These are phyloP conservation scores for Drosophila anomalata DNA, from an alignment of 2,888 invertebrate genomes.

Conservation along the genomic window DNA sequence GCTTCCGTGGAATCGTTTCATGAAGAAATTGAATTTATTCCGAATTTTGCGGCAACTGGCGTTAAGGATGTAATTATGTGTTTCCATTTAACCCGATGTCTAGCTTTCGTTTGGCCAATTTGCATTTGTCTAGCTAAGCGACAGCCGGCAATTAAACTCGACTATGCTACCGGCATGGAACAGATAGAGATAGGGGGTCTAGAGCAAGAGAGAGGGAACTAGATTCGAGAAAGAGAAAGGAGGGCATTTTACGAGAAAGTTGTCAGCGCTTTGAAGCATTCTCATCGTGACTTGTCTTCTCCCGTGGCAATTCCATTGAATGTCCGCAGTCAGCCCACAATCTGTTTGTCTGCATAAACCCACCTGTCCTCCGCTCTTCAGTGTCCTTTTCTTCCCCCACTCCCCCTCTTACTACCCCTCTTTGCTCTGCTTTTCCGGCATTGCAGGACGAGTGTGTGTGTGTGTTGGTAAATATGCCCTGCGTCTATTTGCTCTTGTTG, in stretches of 20 bases:
- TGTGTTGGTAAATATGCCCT: conserved; percentile 36
- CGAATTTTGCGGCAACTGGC: neutral
- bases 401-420: neutral
- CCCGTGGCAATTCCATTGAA: conserved; percentile 33
- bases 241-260: conserved; percentile 1
- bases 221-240: neutral
- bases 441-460: neutral
- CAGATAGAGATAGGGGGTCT: neutral
- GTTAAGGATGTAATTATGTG: conserved; percentile 5
- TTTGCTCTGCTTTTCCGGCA: conserved; percentile 2
- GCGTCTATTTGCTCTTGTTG: conserved; percentile 48
- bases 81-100: conserved; percentile 18
- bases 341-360: conserved; percentile 37
- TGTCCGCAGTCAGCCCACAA: conserved; percentile 39
- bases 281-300: conserved; percentile 22
- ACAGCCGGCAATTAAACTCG: conserved; percentile 26
- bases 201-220: neutral
- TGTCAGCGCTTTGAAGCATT: conserved; percentile 28
- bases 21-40: conserved; percentile 9
- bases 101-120: conserved; percentile 35
- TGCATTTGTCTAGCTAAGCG: conserved; percentile 38
- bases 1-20: neutral
- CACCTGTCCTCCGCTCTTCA: conserved; percentile 22
- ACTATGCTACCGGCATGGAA: neutral
- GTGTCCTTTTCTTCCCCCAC: neutral